Evolutionary conservation across 30 jellyfish, hydroid and myxozoan species (phyloP), one percentile per base, ranked within the genome.

Genomic region (Cassiopea andromeda): DNA sequence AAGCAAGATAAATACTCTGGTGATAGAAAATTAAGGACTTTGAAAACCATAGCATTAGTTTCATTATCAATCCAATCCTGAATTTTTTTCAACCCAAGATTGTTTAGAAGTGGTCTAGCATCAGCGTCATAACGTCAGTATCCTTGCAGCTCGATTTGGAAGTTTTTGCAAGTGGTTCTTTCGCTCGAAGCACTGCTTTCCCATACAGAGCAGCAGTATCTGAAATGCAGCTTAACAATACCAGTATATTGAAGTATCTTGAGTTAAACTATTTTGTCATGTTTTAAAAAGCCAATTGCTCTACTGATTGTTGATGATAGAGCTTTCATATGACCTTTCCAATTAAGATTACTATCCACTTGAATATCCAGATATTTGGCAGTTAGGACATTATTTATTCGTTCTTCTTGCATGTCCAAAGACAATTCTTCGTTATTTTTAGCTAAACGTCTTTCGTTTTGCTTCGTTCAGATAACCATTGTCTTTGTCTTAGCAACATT

Each of bases 11-110:
- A 57, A 58, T 78, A 78, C 48, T 57, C 16, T 47, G 77, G 87
- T 57, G 87, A 77, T 44, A 78, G 87, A 16, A 16, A 17, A 78
- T 78, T 78, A 54, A 60, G 75, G 75, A 77, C 87, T 77, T 78
- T 78, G 87, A 49, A 78, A 57, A 78, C 77, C 75, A 78, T 78
- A 78, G 58, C 57, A 18, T 7, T 60, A 60, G 54, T 78, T 78
- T 78, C 88, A 50, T 10, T 78, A 57, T 54, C 75, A 49, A 58
- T 60, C 58, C 50, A 13, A 77, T 49, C 85, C 72, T 14, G 85
- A 49, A 77, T 77, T 46, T 73, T 77, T 54, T 14, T 48, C 46
- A 48, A 46, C 72, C 72, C 46, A 48, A 45, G 73, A 48, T 44
- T 77, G 18, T 77, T 77, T 46, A 77, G 57, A 16, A 77, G 85